Conservation (phyloP, 30 jellyfish, hydroid and myxozoan species). For the Rhopilema esculentum region DNA sequence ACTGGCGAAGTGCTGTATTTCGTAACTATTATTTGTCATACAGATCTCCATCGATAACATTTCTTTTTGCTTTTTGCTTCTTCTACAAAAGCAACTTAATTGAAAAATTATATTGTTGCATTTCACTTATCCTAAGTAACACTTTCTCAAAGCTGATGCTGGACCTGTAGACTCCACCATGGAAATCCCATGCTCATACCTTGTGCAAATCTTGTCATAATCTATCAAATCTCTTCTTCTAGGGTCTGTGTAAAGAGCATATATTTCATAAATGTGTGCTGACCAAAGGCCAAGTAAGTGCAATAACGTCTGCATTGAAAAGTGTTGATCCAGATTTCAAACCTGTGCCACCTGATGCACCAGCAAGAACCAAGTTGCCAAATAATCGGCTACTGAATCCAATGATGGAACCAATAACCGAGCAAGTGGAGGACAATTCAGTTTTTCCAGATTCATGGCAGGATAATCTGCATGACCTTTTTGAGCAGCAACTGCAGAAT, state of each 20-base stretch:
- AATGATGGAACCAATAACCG: slow-evolving; percentile 5
- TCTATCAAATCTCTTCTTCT: background rate
- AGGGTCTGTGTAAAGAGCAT: slow-evolving; percentile 54
- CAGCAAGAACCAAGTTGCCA: slow-evolving; percentile 20
- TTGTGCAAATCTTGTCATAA: background rate
- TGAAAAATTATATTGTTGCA: no score
- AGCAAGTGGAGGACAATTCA: slow-evolving; percentile 3
- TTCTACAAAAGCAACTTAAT: no score
- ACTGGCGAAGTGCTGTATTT: no score
- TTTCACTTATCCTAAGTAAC: no score
- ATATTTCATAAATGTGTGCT: slow-evolving; percentile 44
- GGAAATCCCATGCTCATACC: no score
- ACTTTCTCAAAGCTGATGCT: no score
- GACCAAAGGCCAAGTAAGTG: slow-evolving; percentile 46
- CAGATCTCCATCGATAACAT: no score
- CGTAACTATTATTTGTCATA: no score
- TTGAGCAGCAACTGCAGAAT: slow-evolving; percentile 57
- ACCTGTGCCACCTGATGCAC: slow-evolving; percentile 11
- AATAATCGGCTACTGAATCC: background rate
- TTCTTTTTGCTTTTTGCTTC: no score
- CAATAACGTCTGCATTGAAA: slow-evolving; percentile 53
- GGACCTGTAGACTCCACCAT: no score
- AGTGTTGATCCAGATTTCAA: slow-evolving; percentile 46
- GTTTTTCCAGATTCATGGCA: slow-evolving; percentile 13
- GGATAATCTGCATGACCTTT: slow-evolving; percentile 17